Evolutionary conservation across 2,888 invertebrate genomes (phyloP).

Genomic region (Drosophila recens): DNA sequence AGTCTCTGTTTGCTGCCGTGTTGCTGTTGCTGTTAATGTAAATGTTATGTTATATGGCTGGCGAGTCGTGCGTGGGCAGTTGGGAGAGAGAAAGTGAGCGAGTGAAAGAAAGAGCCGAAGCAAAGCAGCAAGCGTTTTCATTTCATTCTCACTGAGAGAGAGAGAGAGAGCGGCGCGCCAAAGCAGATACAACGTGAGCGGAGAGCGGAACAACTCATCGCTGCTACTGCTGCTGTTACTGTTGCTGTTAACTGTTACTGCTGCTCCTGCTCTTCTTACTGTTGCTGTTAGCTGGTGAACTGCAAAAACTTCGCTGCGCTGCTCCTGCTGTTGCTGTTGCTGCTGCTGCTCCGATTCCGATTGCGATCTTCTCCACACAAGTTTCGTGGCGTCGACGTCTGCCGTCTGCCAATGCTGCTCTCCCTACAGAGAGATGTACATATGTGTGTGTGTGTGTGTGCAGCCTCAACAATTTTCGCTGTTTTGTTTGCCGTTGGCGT

Average conservation of each 20-base stretch:
- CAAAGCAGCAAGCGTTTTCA: slow-evolving; percentile 44
- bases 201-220: slow-evolving; percentile 63
- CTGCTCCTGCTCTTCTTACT: slow-evolving; percentile 24
- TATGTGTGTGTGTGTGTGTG: slow-evolving; percentile 13
- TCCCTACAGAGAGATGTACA: slow-evolving; percentile 1
- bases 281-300: slow-evolving; percentile 53
- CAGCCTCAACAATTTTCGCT: slow-evolving; percentile 38
- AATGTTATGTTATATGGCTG: slow-evolving; percentile 58
- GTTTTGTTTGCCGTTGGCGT: slow-evolving; percentile 64
- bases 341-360: slow-evolving; percentile 57
- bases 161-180: slow-evolving; percentile 45
- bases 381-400: slow-evolving; percentile 34
- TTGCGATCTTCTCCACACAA: slow-evolving; percentile 47
- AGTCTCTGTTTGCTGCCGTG: slow-evolving; percentile 53
- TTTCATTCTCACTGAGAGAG: slow-evolving; percentile 27
- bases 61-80: slow-evolving; percentile 55
- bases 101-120: slow-evolving; percentile 43
- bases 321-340: slow-evolving; percentile 47
- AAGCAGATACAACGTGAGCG: slow-evolving; percentile 48
- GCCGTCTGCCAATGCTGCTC: slow-evolving; percentile 13
- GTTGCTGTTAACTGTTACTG: slow-evolving; percentile 42
- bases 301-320: slow-evolving; percentile 53
- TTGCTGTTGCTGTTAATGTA: slow-evolving; percentile 49
- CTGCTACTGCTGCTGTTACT: slow-evolving; percentile 48
- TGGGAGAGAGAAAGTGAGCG: slow-evolving; percentile 50